A percentile compares a stretch with the other conserved stretches of the same genome.
These are phyloP conservation scores for Chascanopsetta lugubris DNA, from an alignment of 2,113 vertebrate genomes.

Conservation along the genomic window DNA sequence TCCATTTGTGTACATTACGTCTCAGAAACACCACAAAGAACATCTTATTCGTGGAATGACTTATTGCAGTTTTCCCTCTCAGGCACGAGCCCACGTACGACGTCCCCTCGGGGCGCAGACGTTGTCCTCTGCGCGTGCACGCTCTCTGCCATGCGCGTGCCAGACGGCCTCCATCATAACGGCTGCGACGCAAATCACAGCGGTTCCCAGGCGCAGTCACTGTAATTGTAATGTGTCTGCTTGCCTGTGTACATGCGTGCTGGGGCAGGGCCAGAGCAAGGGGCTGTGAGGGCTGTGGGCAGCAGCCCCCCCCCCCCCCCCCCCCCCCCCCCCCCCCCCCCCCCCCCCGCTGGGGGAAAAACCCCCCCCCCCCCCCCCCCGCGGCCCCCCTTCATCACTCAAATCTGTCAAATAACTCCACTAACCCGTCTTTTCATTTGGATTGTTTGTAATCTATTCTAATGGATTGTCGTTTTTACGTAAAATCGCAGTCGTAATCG, in stretches of 20 bases:
- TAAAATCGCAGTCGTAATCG: no score
- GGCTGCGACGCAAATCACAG: not conserved
- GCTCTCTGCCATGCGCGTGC: slow-evolving; percentile 1
- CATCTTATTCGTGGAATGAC: not conserved
- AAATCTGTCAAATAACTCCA: no score
- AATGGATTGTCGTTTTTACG: no score
- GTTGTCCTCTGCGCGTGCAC: slow-evolving; percentile 55
- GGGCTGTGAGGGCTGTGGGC: not conserved
- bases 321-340: no score
- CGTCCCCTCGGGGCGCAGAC: slow-evolving; percentile 28
- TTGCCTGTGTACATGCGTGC: not conserved
- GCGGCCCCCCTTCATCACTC: no score
- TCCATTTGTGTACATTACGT: not conserved
- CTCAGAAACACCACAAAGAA: not conserved
- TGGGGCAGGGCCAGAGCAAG: not conserved
- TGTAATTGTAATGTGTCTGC: not conserved
- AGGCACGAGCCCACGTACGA: slow-evolving; percentile 48
- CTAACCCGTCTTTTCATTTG: no score
- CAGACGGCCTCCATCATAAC: not conserved
- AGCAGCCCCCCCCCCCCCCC: no score
- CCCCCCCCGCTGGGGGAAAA: no score
- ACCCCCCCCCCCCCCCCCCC: no score
- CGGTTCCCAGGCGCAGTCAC: not conserved
- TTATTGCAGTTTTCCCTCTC: not conserved
- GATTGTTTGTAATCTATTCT: no score